These are phyloP conservation scores for Drosophila suzukii DNA, from an alignment of 1,140 invertebrate species.

Conservation along the genomic window DNA sequence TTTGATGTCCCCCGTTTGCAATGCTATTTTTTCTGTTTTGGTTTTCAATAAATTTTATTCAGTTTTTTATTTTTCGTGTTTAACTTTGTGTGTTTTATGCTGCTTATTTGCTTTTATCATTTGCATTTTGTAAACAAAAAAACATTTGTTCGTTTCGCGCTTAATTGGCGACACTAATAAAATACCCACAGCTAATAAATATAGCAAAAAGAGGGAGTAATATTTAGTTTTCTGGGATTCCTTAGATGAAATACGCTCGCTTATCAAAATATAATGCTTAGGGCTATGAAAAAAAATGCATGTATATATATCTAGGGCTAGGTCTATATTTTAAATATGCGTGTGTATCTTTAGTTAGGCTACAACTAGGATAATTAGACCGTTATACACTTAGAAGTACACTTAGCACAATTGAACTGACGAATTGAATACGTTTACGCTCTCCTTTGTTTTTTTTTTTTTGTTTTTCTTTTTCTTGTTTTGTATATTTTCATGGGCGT, in stretches of 20 bases:
- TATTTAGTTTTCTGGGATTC: conserved; percentile 6
- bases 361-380: conserved; percentile 70
- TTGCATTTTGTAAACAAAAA: conserved; percentile 62
- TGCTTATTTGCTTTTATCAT: conserved; percentile 43
- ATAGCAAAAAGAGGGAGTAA: conserved; percentile 27
- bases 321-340: conserved; percentile 52
- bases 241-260: conserved; percentile 41
- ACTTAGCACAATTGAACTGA: conserved; percentile 77
- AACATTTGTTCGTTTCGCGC: conserved; percentile 61
- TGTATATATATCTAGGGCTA: conserved; percentile 35
- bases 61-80: conserved; percentile 42
- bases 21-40: conserved; percentile 4
- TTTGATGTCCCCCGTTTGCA: conserved; percentile 51
- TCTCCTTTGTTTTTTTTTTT: not conserved
- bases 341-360: conserved; percentile 41
- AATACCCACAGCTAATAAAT: conserved; percentile 67
- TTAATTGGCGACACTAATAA: conserved; percentile 68
- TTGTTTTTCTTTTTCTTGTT: not conserved
- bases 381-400: conserved; percentile 79
- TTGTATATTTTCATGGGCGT: conserved; percentile 19
- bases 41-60: conserved; percentile 62
- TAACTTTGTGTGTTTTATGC: conserved; percentile 42
- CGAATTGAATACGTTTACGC: conserved; percentile 42
- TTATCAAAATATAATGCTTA: conserved; percentile 69
- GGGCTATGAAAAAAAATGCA: conserved; percentile 50